These are phyloP conservation scores for Eudasyphora cyanicolor DNA, from an alignment of 2,888 invertebrate species.

Conservation along the genomic window DNA sequence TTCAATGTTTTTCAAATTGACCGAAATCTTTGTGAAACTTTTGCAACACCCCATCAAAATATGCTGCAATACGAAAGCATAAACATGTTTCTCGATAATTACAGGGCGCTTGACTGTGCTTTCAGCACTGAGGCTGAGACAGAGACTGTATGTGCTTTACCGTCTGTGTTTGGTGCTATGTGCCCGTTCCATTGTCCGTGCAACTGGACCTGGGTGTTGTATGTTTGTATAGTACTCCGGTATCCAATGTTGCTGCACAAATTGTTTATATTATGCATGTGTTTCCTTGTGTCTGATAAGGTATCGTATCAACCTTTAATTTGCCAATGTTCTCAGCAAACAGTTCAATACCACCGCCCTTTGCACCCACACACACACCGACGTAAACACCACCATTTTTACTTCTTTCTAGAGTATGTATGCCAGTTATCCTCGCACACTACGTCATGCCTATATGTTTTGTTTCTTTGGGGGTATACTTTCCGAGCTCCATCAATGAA, in stretches of 20 bases:
- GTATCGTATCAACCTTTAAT: slow-evolving; percentile 62
- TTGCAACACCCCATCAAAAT: background rate
- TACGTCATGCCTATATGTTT: background rate
- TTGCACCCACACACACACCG: too few relatives aligned
- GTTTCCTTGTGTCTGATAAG: slow-evolving; percentile 54
- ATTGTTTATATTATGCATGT: slow-evolving; percentile 57
- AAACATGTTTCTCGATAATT: slow-evolving; percentile 70
- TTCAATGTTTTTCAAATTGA: too few relatives aligned
- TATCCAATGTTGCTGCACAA: slow-evolving; percentile 29
- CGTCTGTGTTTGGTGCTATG: too few relatives aligned
- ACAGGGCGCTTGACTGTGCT: slow-evolving; percentile 62
- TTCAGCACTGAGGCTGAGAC: slow-evolving; percentile 8
- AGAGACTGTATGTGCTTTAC: too few relatives aligned
- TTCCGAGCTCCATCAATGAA: slow-evolving; percentile 46
- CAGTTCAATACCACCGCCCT: slow-evolving; percentile 40
- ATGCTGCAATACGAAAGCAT: slow-evolving; percentile 21
- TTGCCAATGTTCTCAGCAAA: slow-evolving; percentile 48
- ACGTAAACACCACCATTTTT: too few relatives aligned
- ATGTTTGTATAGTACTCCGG: slow-evolving; percentile 27
- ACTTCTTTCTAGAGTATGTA: background rate
- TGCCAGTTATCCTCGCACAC: background rate
- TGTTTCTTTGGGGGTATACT: slow-evolving; percentile 33
- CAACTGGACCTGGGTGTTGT: background rate
- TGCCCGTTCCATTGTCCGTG: background rate
- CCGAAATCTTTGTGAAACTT: background rate